These are phyloP conservation scores for Tiliacea citrago DNA, from an alignment of 2,888 invertebrate genomes.

Conservation along the genomic window DNA sequence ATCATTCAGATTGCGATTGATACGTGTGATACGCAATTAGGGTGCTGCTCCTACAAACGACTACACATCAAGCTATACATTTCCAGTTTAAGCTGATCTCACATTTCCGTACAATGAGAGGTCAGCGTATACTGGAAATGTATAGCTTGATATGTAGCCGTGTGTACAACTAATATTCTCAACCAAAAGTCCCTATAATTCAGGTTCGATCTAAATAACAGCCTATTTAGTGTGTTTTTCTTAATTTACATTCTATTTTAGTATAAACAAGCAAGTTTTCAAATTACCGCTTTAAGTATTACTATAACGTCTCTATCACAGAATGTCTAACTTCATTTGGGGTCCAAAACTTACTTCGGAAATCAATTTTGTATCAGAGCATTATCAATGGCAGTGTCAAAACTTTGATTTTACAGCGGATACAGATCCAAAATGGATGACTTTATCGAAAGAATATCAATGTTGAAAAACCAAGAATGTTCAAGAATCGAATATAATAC, in stretches of 20 bases:
- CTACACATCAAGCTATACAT: no score
- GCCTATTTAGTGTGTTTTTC: not conserved
- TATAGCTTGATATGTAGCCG: no score
- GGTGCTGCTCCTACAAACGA: no score
- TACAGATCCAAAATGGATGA: not conserved
- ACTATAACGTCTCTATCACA: not conserved
- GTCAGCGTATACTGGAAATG: no score
- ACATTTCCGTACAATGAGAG: no score
- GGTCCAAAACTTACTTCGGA: not conserved
- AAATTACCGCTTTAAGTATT: not conserved
- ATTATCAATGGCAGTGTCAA: not conserved
- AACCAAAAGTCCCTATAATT: not conserved
- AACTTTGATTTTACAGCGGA: not conserved
- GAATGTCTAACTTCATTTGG: not conserved
- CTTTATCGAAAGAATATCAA: not conserved
- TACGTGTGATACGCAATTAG: no score
- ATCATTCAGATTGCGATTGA: no score
- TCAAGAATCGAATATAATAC: no score
- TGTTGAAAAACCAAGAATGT: not conserved
- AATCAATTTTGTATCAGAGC: not conserved
- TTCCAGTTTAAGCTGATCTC: no score
- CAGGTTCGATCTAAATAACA: no score
- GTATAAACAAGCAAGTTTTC: not conserved
- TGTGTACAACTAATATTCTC: no score
- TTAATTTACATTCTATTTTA: not conserved